These are phyloP conservation scores for Leptopilina drosophilae DNA, from an alignment of 2,888 invertebrate genomes.

Conservation along the genomic window DNA sequence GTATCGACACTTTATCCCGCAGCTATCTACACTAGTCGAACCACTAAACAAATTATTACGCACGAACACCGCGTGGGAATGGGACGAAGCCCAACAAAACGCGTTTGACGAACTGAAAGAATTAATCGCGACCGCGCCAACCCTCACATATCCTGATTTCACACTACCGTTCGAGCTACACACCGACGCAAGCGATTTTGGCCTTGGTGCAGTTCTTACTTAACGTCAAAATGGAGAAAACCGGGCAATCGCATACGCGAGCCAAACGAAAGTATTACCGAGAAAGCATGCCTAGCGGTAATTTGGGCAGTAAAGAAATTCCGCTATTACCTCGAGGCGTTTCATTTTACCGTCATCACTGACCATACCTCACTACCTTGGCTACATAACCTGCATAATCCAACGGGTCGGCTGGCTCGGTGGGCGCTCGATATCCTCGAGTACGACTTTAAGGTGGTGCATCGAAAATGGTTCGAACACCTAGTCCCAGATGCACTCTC, in stretches of 20 bases:
- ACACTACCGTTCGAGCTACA: not conserved
- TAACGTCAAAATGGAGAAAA: conserved; percentile 37
- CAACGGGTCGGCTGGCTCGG: conserved; percentile 49
- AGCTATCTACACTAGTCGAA: not conserved
- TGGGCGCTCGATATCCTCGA: conserved; percentile 57
- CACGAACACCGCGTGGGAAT: not conserved
- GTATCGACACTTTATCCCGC: not conserved
- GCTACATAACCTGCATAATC: conserved; percentile 47
- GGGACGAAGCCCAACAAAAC: conserved; percentile 22
- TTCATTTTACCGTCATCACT: conserved; percentile 50
- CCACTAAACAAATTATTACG: not conserved
- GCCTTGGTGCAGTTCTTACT: conserved; percentile 22
- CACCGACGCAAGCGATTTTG: conserved; percentile 19
- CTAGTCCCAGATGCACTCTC: conserved; percentile 53
- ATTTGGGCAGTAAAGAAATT: conserved; percentile 49
- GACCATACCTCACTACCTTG: conserved; percentile 51
- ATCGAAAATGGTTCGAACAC: conserved; percentile 47
- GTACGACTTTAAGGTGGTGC: conserved; percentile 46
- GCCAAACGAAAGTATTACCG: conserved; percentile 49
- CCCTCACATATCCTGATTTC: not conserved
- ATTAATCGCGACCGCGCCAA: not conserved
- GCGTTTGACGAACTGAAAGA: not conserved
- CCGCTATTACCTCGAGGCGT: conserved; percentile 52
- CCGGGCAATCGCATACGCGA: conserved; percentile 45
- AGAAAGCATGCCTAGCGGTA: conserved; percentile 49